Evolutionary conservation across 2,797 vertebrate genomes (phyloP), one percentile per base, ranked within the genome.

Genomic region (Knipowitschia caucasica): DNA sequence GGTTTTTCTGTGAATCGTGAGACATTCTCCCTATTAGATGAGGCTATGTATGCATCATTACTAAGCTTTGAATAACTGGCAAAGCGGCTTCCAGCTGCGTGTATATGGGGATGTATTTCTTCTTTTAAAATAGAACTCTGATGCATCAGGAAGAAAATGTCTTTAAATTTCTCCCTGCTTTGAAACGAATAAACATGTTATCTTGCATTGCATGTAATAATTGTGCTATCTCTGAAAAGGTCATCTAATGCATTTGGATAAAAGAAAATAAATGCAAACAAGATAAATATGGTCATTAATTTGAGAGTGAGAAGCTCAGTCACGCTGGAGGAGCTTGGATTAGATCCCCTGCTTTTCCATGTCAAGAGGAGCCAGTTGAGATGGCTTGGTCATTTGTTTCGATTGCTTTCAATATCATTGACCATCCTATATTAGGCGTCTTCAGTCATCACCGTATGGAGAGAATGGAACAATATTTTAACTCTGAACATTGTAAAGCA

Each of bases 21-120:
- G 65, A 27, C 59, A 38, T 59, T 67, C 64, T 66, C 50, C 56
- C 56, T 55, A 67, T 58, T 67, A 65, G 58, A 72, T 66, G 67
- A 63, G 67, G 59, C 65, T 73, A 71, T 55, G 59, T 53, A 56
- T 69, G 55, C 56, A 76, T 67, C 75, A 75, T 77, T 77, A 71
- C 64, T 35, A 50, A 66, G 62, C 56, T 57, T 62, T 69, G 70
- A 79, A 59, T 77, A 56, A 65, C 53, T 63, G 47, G 43, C 61
- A 55, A 69, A 27, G 35, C 8, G 9, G 38, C 30, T 63, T 45
- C 57, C 25, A 71, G 67, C 64, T 56, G 65, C 27, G 68, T 12
- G 45, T 64, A 43, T 25, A 68, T 51, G 38, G 49, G 33, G 50
- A 46, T 50, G 25, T 39, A 53, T 45, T 62, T 34, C 45, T 53